A percentile compares a stretch with the other conserved stretches of the same genome.
Evolutionary conservation across 2,797 vertebrate genomes (phyloP).

Genomic region (Micrastur ruficollis): DNA sequence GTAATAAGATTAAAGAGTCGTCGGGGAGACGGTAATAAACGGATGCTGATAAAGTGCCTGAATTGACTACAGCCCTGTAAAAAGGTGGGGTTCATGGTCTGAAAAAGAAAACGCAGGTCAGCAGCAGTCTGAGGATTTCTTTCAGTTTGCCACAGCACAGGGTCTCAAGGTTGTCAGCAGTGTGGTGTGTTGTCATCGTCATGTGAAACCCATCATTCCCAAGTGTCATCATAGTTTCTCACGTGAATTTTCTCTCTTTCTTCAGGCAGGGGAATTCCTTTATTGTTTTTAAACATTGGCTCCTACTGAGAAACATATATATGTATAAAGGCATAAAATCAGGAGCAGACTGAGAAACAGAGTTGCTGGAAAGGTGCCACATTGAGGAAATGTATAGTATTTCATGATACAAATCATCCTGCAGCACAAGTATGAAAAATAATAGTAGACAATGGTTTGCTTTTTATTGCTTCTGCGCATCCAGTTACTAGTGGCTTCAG

Average conservation of each 20-base stretch:
- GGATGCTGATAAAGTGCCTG: neutral
- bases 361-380: constrained; percentile 34
- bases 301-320: neutral
- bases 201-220: constrained; percentile 2
- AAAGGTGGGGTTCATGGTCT: neutral
- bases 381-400: neutral
- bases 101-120: neutral
- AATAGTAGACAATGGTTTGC: constrained; percentile 9
- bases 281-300: constrained; percentile 27
- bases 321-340: constrained; percentile 24
- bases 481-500: constrained; percentile 8
- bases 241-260: neutral
- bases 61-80: neutral
- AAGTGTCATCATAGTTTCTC: neutral
- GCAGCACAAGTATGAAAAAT: constrained; percentile 14
- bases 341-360: neutral
- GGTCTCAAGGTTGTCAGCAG: neutral
- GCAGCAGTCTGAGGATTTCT: neutral
- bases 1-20: neutral
- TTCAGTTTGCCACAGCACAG: neutral
- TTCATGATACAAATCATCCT: constrained; percentile 16
- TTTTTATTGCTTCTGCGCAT: constrained; percentile 13
- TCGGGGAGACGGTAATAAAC: neutral
- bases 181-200: neutral
- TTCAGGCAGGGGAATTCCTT: constrained; percentile 37